phyloP scores from a whole-genome alignment of 2,888 invertebrate genomes.

The Pandemis cinnamomeana region DNA sequence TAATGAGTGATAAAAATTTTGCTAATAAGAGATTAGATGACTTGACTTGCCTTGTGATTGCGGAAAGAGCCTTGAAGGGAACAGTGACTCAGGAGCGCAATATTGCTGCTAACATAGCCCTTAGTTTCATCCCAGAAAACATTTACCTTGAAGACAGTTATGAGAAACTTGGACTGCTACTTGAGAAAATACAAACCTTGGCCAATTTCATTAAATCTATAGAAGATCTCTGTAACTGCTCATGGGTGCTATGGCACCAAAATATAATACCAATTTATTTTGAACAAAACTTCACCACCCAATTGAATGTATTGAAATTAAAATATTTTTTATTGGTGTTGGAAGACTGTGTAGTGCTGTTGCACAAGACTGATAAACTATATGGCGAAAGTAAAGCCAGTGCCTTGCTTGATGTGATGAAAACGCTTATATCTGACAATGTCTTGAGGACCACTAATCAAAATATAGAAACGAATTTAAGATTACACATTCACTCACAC shows the following conservation, averaged over 20 bases:
- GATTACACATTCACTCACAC: slow-evolving; percentile 96
- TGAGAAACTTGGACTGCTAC: slow-evolving; percentile 83
- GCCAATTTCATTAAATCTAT: slow-evolving; percentile 85
- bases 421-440: slow-evolving; percentile 80
- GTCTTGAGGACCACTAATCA: slow-evolving; percentile 90
- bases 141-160: slow-evolving; percentile 86
- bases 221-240: slow-evolving; percentile 87
- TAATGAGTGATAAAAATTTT: slow-evolving; percentile 86
- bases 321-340: slow-evolving; percentile 77
- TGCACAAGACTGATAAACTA: slow-evolving; percentile 68
- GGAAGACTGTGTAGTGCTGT: slow-evolving; percentile 71
- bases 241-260: slow-evolving; percentile 93
- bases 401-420: slow-evolving; percentile 67
- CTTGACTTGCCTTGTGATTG: slow-evolving; percentile 90
- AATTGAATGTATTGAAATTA: slow-evolving; percentile 86
- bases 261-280: slow-evolving; percentile 91
- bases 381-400: slow-evolving; percentile 60
- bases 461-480: slow-evolving; percentile 95
- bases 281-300: slow-evolving; percentile 87
- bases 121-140: slow-evolving; percentile 87
- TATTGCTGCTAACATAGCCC: slow-evolving; percentile 87
- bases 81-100: slow-evolving; percentile 86
- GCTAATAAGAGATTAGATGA: slow-evolving; percentile 88
- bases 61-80: slow-evolving; percentile 87
- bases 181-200: slow-evolving; percentile 87